Base-by-base conservation (phyloP, 2,888 invertebrate species). In the Ormyrus labotus region DNA sequence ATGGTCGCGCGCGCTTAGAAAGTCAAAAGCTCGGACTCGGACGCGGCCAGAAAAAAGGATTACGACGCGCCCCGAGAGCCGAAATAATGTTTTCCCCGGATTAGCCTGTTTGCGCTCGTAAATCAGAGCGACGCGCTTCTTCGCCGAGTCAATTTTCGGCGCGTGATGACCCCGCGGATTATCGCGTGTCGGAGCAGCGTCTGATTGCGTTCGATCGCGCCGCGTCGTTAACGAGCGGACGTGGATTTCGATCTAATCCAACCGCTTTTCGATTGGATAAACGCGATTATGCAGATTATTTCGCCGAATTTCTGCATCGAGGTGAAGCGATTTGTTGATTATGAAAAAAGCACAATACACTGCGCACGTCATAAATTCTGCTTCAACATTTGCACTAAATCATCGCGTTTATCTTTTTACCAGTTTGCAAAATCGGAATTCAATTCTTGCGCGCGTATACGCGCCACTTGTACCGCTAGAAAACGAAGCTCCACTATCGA, bases 221-320 rank as follows among this genome's bases (percentile, higher is more conserved):
- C 19, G 60, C 34, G 67, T 6, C 34, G 9, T 60, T 53, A 63
- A 72, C 45, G 61, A 63, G 61, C 48, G 55, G 45, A 68, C n/a
- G 13, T 34, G 61, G 61, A 34, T 72, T 72, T 65, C 57, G 45
- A 53, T 19, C 57, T 73, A 73, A 55, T 73, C 48, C 13, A 9
- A 58, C 8, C 67, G 58, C n/a, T n/a, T 50, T 45, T 45, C 19
- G 2, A 2, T 2, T 2, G 19, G 19, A 19, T 19, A 19, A 19
- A 19, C 1, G 19, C 19, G 1, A 19, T 19, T 19, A 19, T 19
- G 19, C 19, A 19, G 1, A 19, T 19, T 19, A 19, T 19, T 19
- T 19, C 19, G 19, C 19, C 1, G 19, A 19, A 19, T 19, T 19
- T 19, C 19, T 19, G 19, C 19, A 19, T 19, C 19, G 19, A 19